Evolutionary conservation across 2,888 invertebrate species (phyloP).

Genomic region (Epinotia bilunana): DNA sequence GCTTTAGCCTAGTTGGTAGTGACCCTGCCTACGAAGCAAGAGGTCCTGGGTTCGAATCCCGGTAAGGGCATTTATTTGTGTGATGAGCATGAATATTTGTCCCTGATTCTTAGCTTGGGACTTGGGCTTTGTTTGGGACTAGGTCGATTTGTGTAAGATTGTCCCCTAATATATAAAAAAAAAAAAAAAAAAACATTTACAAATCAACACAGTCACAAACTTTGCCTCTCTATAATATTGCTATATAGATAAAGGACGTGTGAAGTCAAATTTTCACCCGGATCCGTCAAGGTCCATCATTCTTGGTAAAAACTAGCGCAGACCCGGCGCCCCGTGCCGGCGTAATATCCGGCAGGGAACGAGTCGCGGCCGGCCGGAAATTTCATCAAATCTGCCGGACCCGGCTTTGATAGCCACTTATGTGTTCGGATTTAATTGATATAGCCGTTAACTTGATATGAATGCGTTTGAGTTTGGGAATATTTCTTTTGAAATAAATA

Average conservation of each 20-base stretch:
- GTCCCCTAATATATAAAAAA: no score
- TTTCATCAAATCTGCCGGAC: constrained; percentile 59
- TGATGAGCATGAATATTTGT: no score
- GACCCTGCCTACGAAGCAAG: no score
- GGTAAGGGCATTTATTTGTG: no score
- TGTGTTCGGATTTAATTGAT: constrained; percentile 48
- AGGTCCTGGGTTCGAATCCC: no score
- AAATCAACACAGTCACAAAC: background rate
- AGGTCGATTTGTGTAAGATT: no score
- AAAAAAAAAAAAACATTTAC: no score
- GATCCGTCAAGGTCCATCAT: constrained; percentile 4
- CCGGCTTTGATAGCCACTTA: constrained; percentile 52
- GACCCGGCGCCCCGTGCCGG: constrained; percentile 33
- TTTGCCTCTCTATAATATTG: background rate
- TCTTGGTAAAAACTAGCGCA: constrained; percentile 20
- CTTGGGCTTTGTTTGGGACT: no score
- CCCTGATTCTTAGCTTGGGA: no score
- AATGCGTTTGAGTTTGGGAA: background rate
- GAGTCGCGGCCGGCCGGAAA: constrained; percentile 46
- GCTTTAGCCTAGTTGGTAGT: no score
- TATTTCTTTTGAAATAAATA: background rate
- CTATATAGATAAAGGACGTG: background rate
- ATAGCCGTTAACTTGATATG: constrained; percentile 10
- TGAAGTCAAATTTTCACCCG: background rate
- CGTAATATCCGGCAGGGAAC: constrained; percentile 54